Conservation (phyloP, 1,140 invertebrate species). For the Streblospio benedicti region DNA sequence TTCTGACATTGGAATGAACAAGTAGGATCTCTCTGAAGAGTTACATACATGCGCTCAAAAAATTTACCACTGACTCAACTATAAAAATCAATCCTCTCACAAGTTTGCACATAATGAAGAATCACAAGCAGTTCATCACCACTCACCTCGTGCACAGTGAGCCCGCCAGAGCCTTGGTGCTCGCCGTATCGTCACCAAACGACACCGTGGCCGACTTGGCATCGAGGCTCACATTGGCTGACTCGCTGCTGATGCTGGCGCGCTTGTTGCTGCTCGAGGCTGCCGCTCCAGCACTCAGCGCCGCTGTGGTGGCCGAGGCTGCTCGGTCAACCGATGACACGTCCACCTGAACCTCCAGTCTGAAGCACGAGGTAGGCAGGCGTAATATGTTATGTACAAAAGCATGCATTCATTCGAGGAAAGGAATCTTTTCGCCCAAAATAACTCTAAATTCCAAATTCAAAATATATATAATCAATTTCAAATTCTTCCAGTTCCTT, state of each 20-base stretch:
- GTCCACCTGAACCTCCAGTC: slow-evolving; percentile 68
- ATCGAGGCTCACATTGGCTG: slow-evolving; percentile 56
- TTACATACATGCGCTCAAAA: background rate
- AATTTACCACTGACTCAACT: background rate
- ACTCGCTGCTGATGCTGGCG: slow-evolving; percentile 65
- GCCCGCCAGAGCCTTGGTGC: slow-evolving; percentile 66
- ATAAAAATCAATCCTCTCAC: background rate
- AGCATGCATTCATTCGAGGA: no score
- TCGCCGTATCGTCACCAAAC: slow-evolving; percentile 53
- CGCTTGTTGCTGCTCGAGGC: slow-evolving; percentile 50
- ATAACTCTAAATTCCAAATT: no score
- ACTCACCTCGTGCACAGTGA: slow-evolving; percentile 42
- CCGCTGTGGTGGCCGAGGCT: background rate
- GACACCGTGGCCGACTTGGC: slow-evolving; percentile 58
- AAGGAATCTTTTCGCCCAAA: no score
- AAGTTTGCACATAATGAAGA: background rate
- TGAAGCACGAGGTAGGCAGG: slow-evolving; percentile 40
- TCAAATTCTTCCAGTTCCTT: no score
- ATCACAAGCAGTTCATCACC: background rate
- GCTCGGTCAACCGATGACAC: slow-evolving; percentile 51
- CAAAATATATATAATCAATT: no score
- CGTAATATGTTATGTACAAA: no score
- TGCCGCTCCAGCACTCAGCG: no score
- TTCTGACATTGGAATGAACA: no score
- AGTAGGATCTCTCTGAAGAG: no score